Conservation (phyloP, 2,888 invertebrate genomes). For the Muschampia plurimacula region DNA sequence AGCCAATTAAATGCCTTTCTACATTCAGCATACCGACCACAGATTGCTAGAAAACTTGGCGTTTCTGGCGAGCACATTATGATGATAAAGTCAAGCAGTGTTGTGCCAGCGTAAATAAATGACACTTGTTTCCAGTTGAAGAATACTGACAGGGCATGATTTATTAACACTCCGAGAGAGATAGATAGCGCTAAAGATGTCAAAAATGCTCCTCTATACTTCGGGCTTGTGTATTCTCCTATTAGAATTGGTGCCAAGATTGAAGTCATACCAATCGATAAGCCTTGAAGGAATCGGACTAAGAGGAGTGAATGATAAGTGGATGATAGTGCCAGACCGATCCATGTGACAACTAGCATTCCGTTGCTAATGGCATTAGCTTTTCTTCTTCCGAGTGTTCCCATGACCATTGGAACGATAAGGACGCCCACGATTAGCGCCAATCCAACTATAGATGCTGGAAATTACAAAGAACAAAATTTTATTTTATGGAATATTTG, state of each 20-base stretch:
- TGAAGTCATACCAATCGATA: constrained; percentile 77
- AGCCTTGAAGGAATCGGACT: constrained; percentile 65
- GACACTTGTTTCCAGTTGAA: constrained; percentile 38
- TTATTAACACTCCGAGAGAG: constrained; percentile 33
- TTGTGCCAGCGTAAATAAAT: constrained; percentile 21
- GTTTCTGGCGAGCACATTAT: constrained; percentile 39
- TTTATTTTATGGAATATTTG: neutral
- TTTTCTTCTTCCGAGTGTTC: constrained; percentile 79
- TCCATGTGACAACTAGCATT: constrained; percentile 82
- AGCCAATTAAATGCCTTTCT: constrained; percentile 38
- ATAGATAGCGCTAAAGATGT: constrained; percentile 28
- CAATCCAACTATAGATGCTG: constrained; percentile 61
- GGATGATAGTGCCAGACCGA: constrained; percentile 46
- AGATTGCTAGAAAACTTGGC: constrained; percentile 33
- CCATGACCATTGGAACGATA: constrained; percentile 69
- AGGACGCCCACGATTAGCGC: constrained; percentile 60
- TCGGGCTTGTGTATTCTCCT: constrained; percentile 42
- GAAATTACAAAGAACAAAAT: neutral
- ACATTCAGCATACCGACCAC: constrained; percentile 38
- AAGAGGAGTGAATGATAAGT: constrained; percentile 63
- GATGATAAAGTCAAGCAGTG: constrained; percentile 30
- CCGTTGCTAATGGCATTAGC: constrained; percentile 75
- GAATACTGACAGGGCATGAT: constrained; percentile 24
- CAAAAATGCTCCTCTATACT: constrained; percentile 40
- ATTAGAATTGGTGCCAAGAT: constrained; percentile 52